Evolutionary conservation across 2,797 vertebrate species (phyloP).

Genomic region (Galago senegalensis): DNA sequence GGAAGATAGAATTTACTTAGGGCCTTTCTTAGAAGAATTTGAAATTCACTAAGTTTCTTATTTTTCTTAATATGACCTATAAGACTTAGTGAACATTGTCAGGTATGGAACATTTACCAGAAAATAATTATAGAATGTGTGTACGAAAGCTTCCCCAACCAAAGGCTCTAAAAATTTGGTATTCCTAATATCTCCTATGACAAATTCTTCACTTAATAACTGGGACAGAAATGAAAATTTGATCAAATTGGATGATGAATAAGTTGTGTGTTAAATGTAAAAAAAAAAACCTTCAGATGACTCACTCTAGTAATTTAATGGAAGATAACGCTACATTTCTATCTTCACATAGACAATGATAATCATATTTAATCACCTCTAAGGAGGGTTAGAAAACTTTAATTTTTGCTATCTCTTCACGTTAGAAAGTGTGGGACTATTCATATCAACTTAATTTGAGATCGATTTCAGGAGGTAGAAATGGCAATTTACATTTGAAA

Average conservation of each 20-base stretch:
- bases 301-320: background rate
- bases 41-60: background rate
- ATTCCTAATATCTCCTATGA: background rate
- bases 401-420: slow-evolving; percentile 39
- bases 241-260: background rate
- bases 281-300: background rate
- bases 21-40: slow-evolving; percentile 9
- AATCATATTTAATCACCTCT: slow-evolving; percentile 20
- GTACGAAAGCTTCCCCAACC: background rate
- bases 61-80: background rate
- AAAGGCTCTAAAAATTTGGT: slow-evolving; percentile 1
- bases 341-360: background rate
- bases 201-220: slow-evolving; percentile 7
- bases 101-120: background rate
- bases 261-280: background rate
- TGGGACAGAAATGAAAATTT: background rate
- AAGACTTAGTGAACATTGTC: background rate
- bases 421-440: background rate
- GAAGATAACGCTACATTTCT: background rate
- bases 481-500: slow-evolving; percentile 58
- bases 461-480: slow-evolving; percentile 15
- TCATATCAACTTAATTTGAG: background rate
- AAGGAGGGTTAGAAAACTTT: background rate
- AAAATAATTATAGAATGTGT: background rate
- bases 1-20: background rate